Evolutionary conservation across 2,888 invertebrate species (phyloP).

Genomic region (Petrolisthes cinctipes): DNA sequence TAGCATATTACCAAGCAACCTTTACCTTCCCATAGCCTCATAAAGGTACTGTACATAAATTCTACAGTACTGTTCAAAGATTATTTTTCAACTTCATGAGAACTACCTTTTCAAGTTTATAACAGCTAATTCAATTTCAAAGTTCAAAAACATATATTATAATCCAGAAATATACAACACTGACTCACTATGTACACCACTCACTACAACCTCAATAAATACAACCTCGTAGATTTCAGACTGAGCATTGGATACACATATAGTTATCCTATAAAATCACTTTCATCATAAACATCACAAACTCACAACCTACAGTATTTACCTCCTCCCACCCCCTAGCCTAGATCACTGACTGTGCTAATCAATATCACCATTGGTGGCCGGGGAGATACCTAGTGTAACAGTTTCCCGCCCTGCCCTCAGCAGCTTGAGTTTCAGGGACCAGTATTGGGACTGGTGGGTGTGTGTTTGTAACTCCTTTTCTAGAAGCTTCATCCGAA

Average conservation of each 20-base stretch:
- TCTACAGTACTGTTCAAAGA: too few relatives aligned
- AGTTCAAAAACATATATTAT: background rate
- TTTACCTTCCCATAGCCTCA: too few relatives aligned
- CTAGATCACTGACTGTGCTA: conserved; percentile 36
- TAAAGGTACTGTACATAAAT: too few relatives aligned
- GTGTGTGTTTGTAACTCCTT: conserved; percentile 62
- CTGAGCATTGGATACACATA: conserved; percentile 18
- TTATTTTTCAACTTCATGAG: too few relatives aligned
- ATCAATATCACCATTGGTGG: conserved; percentile 62
- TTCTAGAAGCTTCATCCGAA: conserved; percentile 60
- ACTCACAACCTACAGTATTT: conserved; percentile 56
- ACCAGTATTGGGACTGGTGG: conserved; percentile 62
- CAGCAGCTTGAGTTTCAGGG: conserved; percentile 56
- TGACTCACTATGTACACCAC: conserved; percentile 27
- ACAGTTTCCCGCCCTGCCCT: conserved; percentile 43
- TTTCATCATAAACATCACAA: conserved; percentile 46
- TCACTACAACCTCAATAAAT: conserved; percentile 35
- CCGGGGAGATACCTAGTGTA: conserved; percentile 40
- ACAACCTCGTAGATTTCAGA: background rate
- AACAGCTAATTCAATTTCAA: background rate
- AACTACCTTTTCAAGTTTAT: background rate
- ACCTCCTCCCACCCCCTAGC: conserved; percentile 24
- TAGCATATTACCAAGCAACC: too few relatives aligned
- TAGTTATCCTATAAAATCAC: conserved; percentile 15
- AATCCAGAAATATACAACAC: conserved; percentile 34